Conservation (phyloP, 2,113 vertebrate genomes). For the Calypte anna region DNA sequence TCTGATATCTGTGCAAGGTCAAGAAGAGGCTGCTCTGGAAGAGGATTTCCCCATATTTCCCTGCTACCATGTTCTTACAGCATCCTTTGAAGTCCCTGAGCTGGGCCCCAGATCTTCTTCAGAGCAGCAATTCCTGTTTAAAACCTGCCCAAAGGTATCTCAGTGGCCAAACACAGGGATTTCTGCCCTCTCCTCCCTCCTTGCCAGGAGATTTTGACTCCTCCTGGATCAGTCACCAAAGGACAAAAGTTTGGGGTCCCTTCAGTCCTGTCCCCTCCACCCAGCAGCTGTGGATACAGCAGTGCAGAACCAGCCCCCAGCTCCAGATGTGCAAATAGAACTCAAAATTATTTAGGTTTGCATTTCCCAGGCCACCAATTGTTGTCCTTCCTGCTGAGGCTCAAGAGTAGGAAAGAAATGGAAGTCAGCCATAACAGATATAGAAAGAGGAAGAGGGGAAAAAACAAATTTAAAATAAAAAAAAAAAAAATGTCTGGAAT, state of each 20-base stretch:
- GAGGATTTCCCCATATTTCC: not conserved
- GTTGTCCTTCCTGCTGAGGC: slow-evolving; percentile 17
- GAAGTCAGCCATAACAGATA: not conserved
- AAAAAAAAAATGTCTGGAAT: not conserved
- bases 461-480: too few relatives aligned
- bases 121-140: not conserved
- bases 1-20: not conserved
- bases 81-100: not conserved
- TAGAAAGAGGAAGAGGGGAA: not conserved
- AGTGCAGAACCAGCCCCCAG: not conserved
- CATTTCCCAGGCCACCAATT: not conserved
- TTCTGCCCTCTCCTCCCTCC: not conserved
- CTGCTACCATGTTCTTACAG: not conserved
- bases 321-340: slow-evolving; percentile 1
- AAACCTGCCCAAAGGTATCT: not conserved
- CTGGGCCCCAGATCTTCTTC: not conserved
- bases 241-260: not conserved
- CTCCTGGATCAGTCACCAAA: not conserved
- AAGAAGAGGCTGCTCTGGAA: not conserved
- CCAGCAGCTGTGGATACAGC: rapidly evolving
- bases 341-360: not conserved
- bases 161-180: not conserved
- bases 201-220: not conserved
- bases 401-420: not conserved
- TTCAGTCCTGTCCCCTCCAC: not conserved